phyloP scores from a whole-genome alignment of 2,888 invertebrate species.

The Trichopoda pennipes region DNA sequence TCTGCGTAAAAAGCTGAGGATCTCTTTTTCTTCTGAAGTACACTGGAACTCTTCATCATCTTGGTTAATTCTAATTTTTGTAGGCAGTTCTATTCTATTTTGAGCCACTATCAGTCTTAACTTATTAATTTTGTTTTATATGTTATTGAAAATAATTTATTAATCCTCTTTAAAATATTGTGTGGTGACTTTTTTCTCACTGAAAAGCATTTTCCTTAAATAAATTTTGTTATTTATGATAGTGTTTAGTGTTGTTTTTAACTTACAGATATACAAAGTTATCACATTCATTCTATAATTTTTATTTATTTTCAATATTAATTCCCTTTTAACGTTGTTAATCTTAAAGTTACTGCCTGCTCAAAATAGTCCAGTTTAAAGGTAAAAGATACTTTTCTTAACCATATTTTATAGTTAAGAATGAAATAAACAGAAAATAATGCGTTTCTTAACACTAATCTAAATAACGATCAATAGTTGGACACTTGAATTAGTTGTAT shows the following conservation, averaged over 20 bases:
- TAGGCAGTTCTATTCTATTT: too few relatives aligned
- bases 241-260: slow-evolving; percentile 48
- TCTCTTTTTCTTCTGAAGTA: too few relatives aligned
- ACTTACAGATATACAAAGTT: slow-evolving; percentile 15
- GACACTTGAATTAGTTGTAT: slow-evolving; percentile 53
- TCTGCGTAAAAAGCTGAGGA: too few relatives aligned
- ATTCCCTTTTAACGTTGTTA: slow-evolving; percentile 17
- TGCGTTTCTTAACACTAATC: slow-evolving; percentile 31
- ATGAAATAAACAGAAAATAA: background rate
- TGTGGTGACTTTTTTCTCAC: background rate
- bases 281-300: slow-evolving; percentile 9
- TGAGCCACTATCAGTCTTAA: too few relatives aligned
- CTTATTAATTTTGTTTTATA: too few relatives aligned
- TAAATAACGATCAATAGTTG: slow-evolving; percentile 44
- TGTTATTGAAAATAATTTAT: too few relatives aligned
- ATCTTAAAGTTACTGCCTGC: slow-evolving; percentile 19
- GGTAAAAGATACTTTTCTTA: background rate
- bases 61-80: too few relatives aligned
- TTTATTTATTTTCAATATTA: slow-evolving; percentile 38
- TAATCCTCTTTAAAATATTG: background rate
- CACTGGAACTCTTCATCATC: too few relatives aligned
- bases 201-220: background rate
- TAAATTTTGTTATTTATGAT: slow-evolving; percentile 28
- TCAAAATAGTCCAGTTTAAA: slow-evolving; percentile 34
- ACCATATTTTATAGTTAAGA: background rate